Percentiles rank a stretch among this genome's conserved stretches.
Conservation (phyloP, 2,888 invertebrate species). For the Nysson spinosus region DNA sequence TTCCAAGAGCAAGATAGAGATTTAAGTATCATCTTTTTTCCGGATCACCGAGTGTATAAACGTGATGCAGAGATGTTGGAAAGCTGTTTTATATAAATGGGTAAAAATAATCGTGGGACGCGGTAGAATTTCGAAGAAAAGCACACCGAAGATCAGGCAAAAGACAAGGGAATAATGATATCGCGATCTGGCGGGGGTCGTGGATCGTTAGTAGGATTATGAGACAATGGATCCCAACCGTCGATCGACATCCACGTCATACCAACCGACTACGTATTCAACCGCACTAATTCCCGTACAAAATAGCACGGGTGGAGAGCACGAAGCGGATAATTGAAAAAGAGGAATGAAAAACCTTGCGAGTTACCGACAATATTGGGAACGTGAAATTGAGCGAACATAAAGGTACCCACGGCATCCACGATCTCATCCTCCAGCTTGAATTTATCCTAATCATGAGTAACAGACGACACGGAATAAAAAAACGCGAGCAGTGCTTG, state of each 20-base stretch:
- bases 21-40: no score
- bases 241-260: slow-evolving; percentile 10
- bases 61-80: no score
- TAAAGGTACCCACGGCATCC: slow-evolving; percentile 55
- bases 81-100: no score
- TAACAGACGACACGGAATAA: slow-evolving; percentile 10
- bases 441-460: slow-evolving; percentile 71
- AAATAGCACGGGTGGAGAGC: slow-evolving; percentile 38
- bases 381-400: slow-evolving; percentile 67
- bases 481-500: slow-evolving; percentile 47
- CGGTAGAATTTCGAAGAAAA: background rate
- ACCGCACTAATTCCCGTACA: slow-evolving; percentile 50
- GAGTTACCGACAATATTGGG: slow-evolving; percentile 59
- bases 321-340: slow-evolving; percentile 53
- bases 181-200: slow-evolving; percentile 34
- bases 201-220: no score
- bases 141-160: background rate
- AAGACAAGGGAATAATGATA: slow-evolving; percentile 27
- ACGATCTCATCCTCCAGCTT: slow-evolving; percentile 34
- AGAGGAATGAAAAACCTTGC: slow-evolving; percentile 48
- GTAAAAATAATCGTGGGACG: background rate
- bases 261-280: slow-evolving; percentile 36
- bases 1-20: no score
- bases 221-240: no score
- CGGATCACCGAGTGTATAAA: no score